Evolutionary conservation across 92 coral and sea anemone species (phyloP).

Genomic region (Paramuricea clavata): DNA sequence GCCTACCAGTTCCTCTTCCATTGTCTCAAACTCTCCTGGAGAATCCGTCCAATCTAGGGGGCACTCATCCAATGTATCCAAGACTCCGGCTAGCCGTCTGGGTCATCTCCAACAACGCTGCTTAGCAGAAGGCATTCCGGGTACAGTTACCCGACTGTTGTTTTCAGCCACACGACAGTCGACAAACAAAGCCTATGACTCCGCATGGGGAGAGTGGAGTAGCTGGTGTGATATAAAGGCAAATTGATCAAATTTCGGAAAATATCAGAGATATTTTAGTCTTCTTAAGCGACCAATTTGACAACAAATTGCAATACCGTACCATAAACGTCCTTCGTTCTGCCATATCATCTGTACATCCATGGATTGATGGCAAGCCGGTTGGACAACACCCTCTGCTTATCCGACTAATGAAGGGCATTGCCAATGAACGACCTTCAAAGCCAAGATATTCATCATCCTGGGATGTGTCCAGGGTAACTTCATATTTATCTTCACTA

Average conservation of each 20-base stretch:
- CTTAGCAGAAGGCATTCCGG: constrained; percentile 56
- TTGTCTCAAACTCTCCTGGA: constrained; percentile 32
- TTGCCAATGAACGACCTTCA: constrained; percentile 1
- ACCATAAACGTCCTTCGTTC: too few species aligned
- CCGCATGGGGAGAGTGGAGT: constrained; percentile 24
- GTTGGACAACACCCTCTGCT: neutral
- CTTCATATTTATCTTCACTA: too few species aligned
- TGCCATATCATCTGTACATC: too few species aligned
- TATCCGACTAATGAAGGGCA: neutral
- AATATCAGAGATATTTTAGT: too few species aligned
- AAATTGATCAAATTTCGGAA: too few species aligned
- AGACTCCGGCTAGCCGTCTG: constrained; percentile 64
- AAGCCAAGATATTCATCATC: neutral
- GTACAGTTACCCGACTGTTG: constrained; percentile 65
- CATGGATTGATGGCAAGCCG: too few species aligned
- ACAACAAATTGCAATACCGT: too few species aligned
- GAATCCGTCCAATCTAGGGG: too few species aligned
- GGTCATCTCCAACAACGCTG: constrained; percentile 53
- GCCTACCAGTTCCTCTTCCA: constrained; percentile 15
- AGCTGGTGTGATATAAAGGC: constrained; percentile 20
- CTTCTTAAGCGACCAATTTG: too few species aligned
- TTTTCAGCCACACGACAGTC: too few species aligned
- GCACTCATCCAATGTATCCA: too few species aligned
- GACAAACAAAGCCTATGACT: constrained; percentile 44
- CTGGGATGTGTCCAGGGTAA: too few species aligned